Conservation (phyloP, 2,797 vertebrate genomes). For the Lophotriccus pileatus region DNA sequence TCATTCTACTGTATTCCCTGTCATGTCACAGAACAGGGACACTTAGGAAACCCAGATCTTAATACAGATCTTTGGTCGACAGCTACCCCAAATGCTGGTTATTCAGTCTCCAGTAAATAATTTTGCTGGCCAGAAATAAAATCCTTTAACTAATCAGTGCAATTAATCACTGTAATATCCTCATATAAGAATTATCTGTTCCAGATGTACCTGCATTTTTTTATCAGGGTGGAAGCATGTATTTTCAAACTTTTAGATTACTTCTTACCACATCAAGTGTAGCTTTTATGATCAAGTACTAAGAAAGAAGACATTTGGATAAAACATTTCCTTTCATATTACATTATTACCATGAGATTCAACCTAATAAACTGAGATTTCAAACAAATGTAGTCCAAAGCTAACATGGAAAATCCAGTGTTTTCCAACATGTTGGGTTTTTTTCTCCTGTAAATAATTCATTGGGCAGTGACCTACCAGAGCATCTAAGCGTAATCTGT, state of each 20-base stretch:
- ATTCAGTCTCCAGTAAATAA: background rate
- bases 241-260: background rate
- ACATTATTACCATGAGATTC: background rate
- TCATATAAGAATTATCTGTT: background rate
- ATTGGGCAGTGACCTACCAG: background rate
- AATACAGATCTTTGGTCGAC: background rate
- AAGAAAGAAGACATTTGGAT: background rate
- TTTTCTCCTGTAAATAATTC: background rate
- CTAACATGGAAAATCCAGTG: background rate
- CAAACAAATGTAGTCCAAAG: background rate
- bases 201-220: background rate
- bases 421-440: background rate
- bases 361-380: background rate
- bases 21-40: background rate
- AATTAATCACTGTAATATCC: background rate
- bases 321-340: background rate
- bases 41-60: background rate
- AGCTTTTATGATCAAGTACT: background rate
- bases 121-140: background rate
- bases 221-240: background rate
- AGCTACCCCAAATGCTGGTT: background rate
- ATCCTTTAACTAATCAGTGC: background rate
- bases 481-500: background rate
- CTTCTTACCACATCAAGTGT: background rate
- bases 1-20: background rate